Evolutionary conservation across 1,140 invertebrate genomes (phyloP).

Genomic region (Drosophila pseudoananassae): DNA sequence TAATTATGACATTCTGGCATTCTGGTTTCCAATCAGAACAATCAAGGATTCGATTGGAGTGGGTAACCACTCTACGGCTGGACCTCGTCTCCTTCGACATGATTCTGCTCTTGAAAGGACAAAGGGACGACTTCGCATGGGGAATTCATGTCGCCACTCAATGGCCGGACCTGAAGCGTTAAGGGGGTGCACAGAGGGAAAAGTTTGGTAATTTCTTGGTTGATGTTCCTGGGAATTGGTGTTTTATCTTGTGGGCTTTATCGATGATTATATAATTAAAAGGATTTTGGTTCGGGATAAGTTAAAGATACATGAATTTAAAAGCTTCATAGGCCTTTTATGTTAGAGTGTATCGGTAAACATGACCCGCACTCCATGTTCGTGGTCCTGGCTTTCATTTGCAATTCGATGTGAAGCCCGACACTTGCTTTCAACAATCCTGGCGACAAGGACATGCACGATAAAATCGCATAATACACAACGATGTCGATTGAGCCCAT

Average conservation of each 20-base stretch:
- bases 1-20: constrained; percentile 46
- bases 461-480: constrained; percentile 24
- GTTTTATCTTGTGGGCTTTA: background rate
- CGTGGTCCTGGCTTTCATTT: constrained; percentile 15
- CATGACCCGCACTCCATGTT: constrained; percentile 3
- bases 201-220: background rate
- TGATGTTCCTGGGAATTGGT: background rate
- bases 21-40: constrained; percentile 30
- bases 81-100: constrained; percentile 22
- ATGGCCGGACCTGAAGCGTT: constrained; percentile 27
- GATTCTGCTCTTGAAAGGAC: constrained; percentile 39
- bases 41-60: constrained; percentile 1
- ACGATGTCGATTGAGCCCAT: constrained; percentile 40
- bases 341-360: background rate
- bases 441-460: constrained; percentile 13
- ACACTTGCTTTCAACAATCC: constrained; percentile 29
- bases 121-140: constrained; percentile 28
- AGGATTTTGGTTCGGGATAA: background rate
- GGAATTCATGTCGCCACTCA: constrained; percentile 48
- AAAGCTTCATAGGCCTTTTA: background rate
- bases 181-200: constrained; percentile 5
- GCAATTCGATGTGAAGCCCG: constrained; percentile 29
- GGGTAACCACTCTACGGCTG: background rate
- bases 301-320: too few relatives aligned
- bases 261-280: background rate